Conservation (phyloP, 2,797 vertebrate genomes). For the Macroramphosus scolopax region DNA sequence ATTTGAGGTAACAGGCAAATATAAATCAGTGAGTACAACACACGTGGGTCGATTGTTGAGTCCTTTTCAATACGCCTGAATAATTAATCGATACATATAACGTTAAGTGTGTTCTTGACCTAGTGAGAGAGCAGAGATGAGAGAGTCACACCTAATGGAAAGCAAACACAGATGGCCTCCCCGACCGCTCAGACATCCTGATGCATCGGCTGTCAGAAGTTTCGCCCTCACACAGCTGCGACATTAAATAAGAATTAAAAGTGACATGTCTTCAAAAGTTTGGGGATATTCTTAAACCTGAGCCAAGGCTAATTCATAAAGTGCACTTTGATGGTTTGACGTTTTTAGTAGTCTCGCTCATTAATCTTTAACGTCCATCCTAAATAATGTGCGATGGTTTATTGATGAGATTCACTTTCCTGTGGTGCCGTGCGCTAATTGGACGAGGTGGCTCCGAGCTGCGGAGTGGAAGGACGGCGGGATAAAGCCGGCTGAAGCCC, state of each 20-base stretch:
- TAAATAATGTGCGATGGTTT: constrained; percentile 65
- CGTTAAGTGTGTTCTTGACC: constrained; percentile 37
- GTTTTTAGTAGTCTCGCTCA: constrained; percentile 39
- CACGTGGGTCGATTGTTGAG: neutral
- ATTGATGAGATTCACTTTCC: constrained; percentile 63
- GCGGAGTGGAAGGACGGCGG: constrained; percentile 9
- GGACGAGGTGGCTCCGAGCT: constrained; percentile 21
- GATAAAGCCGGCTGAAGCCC: constrained; percentile 14
- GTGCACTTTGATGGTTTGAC: constrained; percentile 49
- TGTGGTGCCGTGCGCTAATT: constrained; percentile 56
- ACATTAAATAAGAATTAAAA: constrained; percentile 41
- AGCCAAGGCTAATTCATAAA: constrained; percentile 36
- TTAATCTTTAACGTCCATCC: constrained; percentile 60
- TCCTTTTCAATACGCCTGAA: constrained; percentile 23
- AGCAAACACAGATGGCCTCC: constrained; percentile 65
- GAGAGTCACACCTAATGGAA: constrained; percentile 58
- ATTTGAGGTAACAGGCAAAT: constrained; percentile 4
- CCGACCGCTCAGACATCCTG: constrained; percentile 46
- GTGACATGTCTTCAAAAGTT: constrained; percentile 49
- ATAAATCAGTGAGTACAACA: constrained; percentile 8
- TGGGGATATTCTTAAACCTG: constrained; percentile 25
- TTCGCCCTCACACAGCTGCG: constrained; percentile 25
- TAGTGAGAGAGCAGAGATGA: constrained; percentile 32
- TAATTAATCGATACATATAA: constrained; percentile 49
- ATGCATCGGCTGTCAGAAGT: constrained; percentile 39